Percentiles rank a stretch among this genome's conserved stretches.
These are phyloP conservation scores for Netelia fuscicornis DNA, from an alignment of 2,888 invertebrate species.

Conservation along the genomic window DNA sequence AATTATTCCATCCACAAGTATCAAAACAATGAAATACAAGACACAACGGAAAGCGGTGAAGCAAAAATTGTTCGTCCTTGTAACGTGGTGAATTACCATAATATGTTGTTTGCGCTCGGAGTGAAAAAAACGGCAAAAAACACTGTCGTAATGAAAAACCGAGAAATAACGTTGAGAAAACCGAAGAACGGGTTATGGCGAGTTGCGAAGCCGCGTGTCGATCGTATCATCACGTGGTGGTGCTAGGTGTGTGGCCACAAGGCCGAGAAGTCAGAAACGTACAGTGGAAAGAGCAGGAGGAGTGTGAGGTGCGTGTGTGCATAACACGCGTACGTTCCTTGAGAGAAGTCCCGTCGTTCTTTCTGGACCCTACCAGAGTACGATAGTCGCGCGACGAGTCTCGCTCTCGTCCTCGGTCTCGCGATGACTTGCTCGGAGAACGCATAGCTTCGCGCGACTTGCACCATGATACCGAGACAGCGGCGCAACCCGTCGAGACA, in stretches of 20 bases:
- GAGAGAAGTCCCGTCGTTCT: conserved; percentile 14
- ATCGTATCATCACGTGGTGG: conserved; percentile 74
- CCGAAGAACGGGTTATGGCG: conserved; percentile 56
- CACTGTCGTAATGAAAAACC: neutral
- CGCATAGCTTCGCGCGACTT: conserved; percentile 66
- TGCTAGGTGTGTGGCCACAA: conserved; percentile 66
- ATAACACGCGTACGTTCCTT: neutral
- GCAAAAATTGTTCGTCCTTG: conserved; percentile 12
- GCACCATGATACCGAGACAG: conserved; percentile 46
- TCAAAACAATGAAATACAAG: conserved; percentile 1
- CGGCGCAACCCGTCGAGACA: conserved; percentile 54
- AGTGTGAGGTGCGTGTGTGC: conserved; percentile 53
- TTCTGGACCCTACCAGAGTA: conserved; percentile 40
- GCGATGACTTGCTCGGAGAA: conserved; percentile 69
- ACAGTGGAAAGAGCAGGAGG: conserved; percentile 30
- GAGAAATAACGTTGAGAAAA: conserved; percentile 12
- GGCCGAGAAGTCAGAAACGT: conserved; percentile 60
- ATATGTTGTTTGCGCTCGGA: conserved; percentile 42
- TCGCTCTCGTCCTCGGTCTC: conserved; percentile 65
- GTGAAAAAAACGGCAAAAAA: conserved; percentile 27
- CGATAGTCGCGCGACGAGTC: conserved; percentile 49
- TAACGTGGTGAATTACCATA: conserved; percentile 60
- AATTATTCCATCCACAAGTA: neutral
- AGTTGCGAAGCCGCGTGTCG: conserved; percentile 67
- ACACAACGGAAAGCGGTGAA: neutral